Evolutionary conservation across 2,888 invertebrate genomes (phyloP).

Genomic region (Chloroclysta siterata): DNA sequence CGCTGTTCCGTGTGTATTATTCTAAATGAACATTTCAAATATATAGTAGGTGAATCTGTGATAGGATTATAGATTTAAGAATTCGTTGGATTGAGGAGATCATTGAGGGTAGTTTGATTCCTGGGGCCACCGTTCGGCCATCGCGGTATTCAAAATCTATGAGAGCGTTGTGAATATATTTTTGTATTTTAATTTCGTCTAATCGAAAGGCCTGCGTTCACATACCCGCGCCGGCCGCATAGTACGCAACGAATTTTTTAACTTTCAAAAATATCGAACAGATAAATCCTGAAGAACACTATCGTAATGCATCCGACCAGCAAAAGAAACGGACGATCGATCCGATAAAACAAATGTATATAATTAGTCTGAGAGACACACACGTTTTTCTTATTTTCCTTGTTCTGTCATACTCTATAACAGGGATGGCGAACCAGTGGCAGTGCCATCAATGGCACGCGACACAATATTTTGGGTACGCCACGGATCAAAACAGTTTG

Average conservation of each 20-base stretch:
- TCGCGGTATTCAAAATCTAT: constrained; percentile 18
- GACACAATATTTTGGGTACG: too few relatives aligned
- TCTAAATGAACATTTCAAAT: constrained; percentile 5
- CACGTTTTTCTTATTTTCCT: too few relatives aligned
- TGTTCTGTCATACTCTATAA: too few relatives aligned
- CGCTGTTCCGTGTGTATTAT: constrained; percentile 1
- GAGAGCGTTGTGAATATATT: constrained; percentile 31
- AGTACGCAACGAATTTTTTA: neutral
- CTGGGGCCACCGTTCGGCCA: constrained; percentile 23
- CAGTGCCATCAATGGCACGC: too few relatives aligned
- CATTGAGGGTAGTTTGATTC: constrained; percentile 16
- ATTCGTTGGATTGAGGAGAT: constrained; percentile 18
- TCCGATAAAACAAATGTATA: too few relatives aligned
- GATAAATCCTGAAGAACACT: too few relatives aligned
- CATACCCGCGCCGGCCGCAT: neutral
- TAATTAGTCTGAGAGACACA: too few relatives aligned
- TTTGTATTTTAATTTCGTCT: constrained; percentile 32
- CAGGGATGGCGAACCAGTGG: too few relatives aligned
- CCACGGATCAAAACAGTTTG: too few relatives aligned
- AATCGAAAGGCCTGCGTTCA: constrained; percentile 10
- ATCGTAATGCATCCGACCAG: too few relatives aligned
- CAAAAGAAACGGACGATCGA: too few relatives aligned
- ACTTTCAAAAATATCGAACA: neutral
- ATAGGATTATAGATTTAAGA: constrained; percentile 47
- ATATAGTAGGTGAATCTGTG: constrained; percentile 47